Conservation (phyloP, 2,888 invertebrate species). For the Orthosia gothica region DNA sequence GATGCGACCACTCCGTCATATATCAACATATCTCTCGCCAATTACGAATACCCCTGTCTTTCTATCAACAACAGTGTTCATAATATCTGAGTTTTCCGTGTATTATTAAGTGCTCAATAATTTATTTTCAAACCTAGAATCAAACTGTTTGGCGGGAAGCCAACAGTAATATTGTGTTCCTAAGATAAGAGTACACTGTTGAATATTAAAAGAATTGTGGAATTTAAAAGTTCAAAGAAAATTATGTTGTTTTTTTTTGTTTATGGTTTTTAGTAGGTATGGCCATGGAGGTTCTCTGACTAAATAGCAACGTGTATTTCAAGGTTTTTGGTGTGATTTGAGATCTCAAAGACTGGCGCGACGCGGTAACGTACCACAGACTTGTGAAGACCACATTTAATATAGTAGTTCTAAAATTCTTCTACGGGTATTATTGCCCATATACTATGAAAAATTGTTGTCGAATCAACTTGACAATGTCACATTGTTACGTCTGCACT, state of each 20-base stretch:
- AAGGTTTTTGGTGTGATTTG: too few species aligned
- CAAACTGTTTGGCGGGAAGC: conserved; percentile 41
- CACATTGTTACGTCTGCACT: too few species aligned
- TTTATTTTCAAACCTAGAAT: conserved; percentile 60
- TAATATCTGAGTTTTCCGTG: conserved; percentile 28
- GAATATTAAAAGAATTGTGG: conserved; percentile 27
- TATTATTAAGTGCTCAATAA: conserved; percentile 55
- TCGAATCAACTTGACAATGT: too few species aligned
- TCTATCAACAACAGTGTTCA: conserved; percentile 34
- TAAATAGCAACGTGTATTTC: too few species aligned
- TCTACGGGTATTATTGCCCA: too few species aligned
- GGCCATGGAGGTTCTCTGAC: too few species aligned
- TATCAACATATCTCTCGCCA: conserved; percentile 39
- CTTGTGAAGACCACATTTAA: too few species aligned
- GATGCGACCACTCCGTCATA: conserved; percentile 8
- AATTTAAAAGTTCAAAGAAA: background rate
- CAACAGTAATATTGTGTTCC: conserved; percentile 41
- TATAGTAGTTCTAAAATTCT: too few species aligned
- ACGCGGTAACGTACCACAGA: too few species aligned
- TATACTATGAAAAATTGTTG: too few species aligned
- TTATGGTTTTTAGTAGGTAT: background rate
- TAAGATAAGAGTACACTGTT: conserved; percentile 47
- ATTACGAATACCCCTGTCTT: conserved; percentile 41
- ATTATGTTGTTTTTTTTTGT: background rate
- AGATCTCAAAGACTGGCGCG: too few species aligned